These are phyloP conservation scores for Plutella xylostella DNA, from an alignment of 2,888 invertebrate genomes.

Conservation along the genomic window DNA sequence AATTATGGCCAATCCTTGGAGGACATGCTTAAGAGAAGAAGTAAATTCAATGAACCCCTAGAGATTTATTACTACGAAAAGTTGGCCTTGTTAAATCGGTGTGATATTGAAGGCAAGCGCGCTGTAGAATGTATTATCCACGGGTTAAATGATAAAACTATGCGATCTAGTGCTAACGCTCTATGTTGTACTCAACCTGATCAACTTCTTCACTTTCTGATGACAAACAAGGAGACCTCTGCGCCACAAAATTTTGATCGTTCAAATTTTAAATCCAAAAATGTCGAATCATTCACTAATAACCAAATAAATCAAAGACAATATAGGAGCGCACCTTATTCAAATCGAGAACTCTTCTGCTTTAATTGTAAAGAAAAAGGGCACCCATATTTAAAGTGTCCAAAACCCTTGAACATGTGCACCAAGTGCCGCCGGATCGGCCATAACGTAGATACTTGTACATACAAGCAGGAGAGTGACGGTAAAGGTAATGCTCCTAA, in stretches of 20 bases:
- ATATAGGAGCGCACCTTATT: too few species aligned
- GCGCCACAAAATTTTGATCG: too few species aligned
- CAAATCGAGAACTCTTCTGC: too few species aligned
- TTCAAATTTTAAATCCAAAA: too few species aligned
- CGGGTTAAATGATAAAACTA: conserved; percentile 14
- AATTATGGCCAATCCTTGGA: conserved; percentile 17
- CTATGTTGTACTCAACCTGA: conserved; percentile 8
- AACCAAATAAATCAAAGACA: too few species aligned
- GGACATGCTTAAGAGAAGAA: conserved; percentile 16
- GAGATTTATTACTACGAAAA: conserved; percentile 16
- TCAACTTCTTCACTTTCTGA: conserved; percentile 9
- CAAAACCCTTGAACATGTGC: not conserved
- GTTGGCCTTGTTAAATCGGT: conserved; percentile 12
- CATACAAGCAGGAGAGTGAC: too few species aligned
- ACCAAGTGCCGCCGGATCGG: not conserved
- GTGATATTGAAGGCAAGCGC: conserved; percentile 14
- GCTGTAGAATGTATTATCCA: conserved; percentile 17
- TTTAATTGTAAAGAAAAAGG: not conserved
- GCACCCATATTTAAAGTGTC: not conserved
- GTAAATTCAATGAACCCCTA: conserved; percentile 10
- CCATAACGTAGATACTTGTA: not conserved
- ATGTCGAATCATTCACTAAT: conserved; percentile 7
- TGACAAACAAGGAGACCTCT: conserved; percentile 12
- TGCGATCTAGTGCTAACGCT: conserved; percentile 14
- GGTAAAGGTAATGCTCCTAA: too few species aligned